These are phyloP conservation scores for Ceryle rudis DNA, from an alignment of 2,797 vertebrate species.

Conservation along the genomic window DNA sequence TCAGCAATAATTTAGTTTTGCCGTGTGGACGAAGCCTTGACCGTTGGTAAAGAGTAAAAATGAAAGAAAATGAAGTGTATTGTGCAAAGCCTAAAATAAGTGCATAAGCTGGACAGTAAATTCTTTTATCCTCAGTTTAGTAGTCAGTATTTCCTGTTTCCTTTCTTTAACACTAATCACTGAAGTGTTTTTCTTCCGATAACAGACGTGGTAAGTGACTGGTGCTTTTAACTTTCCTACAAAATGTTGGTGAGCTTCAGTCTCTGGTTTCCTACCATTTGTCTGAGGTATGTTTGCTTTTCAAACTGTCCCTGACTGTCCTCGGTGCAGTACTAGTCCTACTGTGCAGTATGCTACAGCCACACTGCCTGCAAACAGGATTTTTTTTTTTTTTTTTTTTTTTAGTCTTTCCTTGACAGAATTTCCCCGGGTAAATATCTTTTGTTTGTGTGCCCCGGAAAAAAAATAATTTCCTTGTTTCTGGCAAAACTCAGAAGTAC, in stretches of 20 bases:
- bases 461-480: slow-evolving; percentile 7
- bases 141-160: background rate
- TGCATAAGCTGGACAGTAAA: background rate
- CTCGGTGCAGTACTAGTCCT: background rate
- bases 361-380: background rate
- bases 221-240: background rate
- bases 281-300: background rate
- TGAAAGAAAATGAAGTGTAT: background rate
- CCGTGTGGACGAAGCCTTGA: background rate
- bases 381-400: background rate
- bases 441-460: background rate
- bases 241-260: background rate
- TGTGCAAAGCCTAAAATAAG: background rate
- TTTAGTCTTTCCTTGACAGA: background rate
- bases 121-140: background rate
- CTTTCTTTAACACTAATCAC: background rate
- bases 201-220: background rate
- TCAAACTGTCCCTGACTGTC: background rate
- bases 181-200: background rate
- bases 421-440: background rate
- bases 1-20: slow-evolving; percentile 7
- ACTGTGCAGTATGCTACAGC: background rate
- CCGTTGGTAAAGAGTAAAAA: background rate
- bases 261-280: background rate
- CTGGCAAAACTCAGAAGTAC: slow-evolving; percentile 1